phyloP scores from a whole-genome alignment of 2,888 invertebrate genomes.

The Conchocele bisecta region DNA sequence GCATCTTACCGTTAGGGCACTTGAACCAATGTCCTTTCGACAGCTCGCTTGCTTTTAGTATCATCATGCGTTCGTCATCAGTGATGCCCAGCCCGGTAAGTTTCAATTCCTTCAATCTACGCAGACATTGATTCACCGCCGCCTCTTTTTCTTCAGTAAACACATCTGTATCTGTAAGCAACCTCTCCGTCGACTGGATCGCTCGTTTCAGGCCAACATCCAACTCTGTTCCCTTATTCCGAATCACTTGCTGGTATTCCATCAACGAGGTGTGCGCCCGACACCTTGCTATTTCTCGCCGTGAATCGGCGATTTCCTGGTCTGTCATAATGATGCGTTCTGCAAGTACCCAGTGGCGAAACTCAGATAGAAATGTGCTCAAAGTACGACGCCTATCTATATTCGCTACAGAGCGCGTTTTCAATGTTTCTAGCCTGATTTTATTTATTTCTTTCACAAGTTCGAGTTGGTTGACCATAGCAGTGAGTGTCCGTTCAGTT shows the following conservation, averaged over 20 bases:
- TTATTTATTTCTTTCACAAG: slow-evolving; percentile 20
- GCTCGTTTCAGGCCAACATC: slow-evolving; percentile 7
- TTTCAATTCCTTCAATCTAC: slow-evolving; percentile 49
- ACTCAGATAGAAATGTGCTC: slow-evolving; percentile 13
- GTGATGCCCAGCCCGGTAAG: slow-evolving; percentile 74
- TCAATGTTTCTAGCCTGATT: slow-evolving; percentile 26
- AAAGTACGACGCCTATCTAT: too few relatives aligned
- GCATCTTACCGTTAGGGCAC: slow-evolving; percentile 86
- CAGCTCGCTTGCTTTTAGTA: slow-evolving; percentile 86
- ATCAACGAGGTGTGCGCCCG: slow-evolving; percentile 33
- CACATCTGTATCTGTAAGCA: slow-evolving; percentile 34
- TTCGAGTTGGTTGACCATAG: slow-evolving; percentile 45
- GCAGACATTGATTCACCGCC: slow-evolving; percentile 30
- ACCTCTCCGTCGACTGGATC: slow-evolving; percentile 18
- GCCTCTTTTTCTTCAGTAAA: slow-evolving; percentile 18
- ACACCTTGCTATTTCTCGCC: slow-evolving; percentile 58
- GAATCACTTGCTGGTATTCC: slow-evolving; percentile 22
- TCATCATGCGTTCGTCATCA: slow-evolving; percentile 84
- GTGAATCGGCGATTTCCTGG: slow-evolving; percentile 61
- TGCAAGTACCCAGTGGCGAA: slow-evolving; percentile 44
- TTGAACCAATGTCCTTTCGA: slow-evolving; percentile 88
- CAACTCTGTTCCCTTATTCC: slow-evolving; percentile 2
- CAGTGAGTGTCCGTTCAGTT: slow-evolving; percentile 38
- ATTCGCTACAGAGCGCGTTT: slow-evolving; percentile 19
- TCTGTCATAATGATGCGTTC: slow-evolving; percentile 46